These are phyloP conservation scores for Silurus meridionalis DNA, from an alignment of 2,113 vertebrate species.

Conservation along the genomic window DNA sequence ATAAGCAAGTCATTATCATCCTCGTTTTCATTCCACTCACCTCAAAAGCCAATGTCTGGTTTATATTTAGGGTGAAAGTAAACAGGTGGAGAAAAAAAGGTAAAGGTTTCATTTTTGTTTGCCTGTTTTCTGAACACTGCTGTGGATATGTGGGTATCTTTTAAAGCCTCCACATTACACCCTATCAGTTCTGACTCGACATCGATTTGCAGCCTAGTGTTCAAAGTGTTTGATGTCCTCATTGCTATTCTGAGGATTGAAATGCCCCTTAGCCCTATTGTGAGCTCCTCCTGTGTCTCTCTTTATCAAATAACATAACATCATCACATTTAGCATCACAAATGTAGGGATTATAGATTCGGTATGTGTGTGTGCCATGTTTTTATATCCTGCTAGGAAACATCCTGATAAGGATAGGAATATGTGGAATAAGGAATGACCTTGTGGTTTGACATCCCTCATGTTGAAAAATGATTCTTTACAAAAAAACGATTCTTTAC, in stretches of 20 bases:
- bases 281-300: slow-evolving; percentile 23
- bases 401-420: neutral
- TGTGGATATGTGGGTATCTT: slow-evolving; percentile 1
- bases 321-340: slow-evolving; percentile 25
- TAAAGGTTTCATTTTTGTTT: slow-evolving; percentile 20
- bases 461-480: neutral
- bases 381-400: neutral
- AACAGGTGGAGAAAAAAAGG: neutral
- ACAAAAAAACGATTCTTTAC: neutral
- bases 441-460: neutral
- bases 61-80: neutral
- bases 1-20: neutral
- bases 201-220: slow-evolving; percentile 12
- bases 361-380: slow-evolving; percentile 33
- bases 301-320: slow-evolving; percentile 30
- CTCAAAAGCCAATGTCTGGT: neutral
- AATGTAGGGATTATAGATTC: slow-evolving; percentile 16
- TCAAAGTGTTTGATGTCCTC: slow-evolving; percentile 28
- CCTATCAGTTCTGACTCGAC: slow-evolving; percentile 7
- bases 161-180: slow-evolving; percentile 2
- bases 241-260: slow-evolving; percentile 32
- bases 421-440: neutral
- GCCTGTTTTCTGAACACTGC: slow-evolving; percentile 7
- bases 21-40: neutral
- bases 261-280: slow-evolving; percentile 29